Conservation (phyloP, 92 coral and sea anemone species). For the Bergia puertoricense region DNA sequence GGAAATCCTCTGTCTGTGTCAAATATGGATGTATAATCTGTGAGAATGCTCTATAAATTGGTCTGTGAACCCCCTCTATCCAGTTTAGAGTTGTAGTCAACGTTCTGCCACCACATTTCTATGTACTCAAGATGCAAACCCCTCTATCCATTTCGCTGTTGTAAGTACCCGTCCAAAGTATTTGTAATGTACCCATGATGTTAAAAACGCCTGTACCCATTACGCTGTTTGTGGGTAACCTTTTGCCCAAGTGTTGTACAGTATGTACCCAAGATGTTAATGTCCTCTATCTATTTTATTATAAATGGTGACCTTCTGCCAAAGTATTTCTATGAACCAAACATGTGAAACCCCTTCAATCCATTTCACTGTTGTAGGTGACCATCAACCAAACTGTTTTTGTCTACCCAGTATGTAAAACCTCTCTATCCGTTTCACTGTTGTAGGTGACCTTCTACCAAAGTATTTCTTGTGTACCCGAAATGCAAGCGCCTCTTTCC, state of each 20-base stretch:
- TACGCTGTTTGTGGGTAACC: not conserved
- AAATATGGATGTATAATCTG: not conserved
- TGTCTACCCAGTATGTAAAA: too few relatives aligned
- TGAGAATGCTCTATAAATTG: constrained; percentile 63
- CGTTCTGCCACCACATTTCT: constrained; percentile 83
- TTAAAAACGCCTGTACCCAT: not conserved
- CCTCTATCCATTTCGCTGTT: not conserved
- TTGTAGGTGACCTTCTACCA: too few relatives aligned
- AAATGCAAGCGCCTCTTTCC: not conserved
- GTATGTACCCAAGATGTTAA: constrained; percentile 69
- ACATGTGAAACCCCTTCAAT: too few relatives aligned
- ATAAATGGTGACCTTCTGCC: constrained; percentile 71
- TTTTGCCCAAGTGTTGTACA: not conserved
- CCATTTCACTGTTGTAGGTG: too few relatives aligned
- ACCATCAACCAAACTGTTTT: too few relatives aligned
- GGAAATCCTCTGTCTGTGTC: too few relatives aligned
- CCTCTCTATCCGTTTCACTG: too few relatives aligned
- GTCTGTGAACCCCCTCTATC: not conserved
- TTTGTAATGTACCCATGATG: constrained; percentile 65
- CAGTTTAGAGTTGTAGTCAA: constrained; percentile 39
- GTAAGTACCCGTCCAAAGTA: not conserved
- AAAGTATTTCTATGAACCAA: constrained; percentile 37
- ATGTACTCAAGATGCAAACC: constrained; percentile 67
- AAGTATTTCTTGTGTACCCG: not conserved
- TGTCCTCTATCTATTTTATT: not conserved